Conservation (phyloP, 2,113 vertebrate genomes). For the Mobula hypostoma region DNA sequence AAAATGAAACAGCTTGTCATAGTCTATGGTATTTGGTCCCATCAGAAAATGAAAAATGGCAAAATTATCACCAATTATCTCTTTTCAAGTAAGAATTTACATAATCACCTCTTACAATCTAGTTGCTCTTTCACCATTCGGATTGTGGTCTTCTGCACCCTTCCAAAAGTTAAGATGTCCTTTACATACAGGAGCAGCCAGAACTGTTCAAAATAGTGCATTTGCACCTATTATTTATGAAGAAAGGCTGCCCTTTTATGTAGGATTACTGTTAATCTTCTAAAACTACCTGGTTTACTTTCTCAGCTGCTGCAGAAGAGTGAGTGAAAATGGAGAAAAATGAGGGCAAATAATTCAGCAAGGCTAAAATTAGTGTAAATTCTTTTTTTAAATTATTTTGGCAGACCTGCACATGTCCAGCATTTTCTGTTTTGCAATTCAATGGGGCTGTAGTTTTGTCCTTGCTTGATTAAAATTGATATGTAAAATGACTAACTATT, state of each 20-base stretch:
- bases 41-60: background rate
- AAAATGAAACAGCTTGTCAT: background rate
- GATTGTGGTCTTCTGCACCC: background rate
- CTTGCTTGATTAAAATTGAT: slow-evolving; percentile 7
- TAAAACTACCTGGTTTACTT: background rate
- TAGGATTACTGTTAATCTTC: background rate
- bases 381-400: background rate
- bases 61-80: background rate
- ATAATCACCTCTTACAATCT: background rate
- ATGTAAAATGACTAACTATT: background rate
- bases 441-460: background rate
- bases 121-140: background rate
- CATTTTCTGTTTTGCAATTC: background rate
- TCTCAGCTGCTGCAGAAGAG: background rate
- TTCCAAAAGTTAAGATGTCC: too few relatives aligned
- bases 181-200: background rate
- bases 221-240: background rate
- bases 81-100: background rate
- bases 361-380: background rate
- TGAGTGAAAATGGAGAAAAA: background rate
- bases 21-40: background rate
- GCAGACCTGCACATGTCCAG: background rate
- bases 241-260: background rate
- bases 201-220: background rate
- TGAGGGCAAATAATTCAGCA: background rate